Base-by-base conservation (phyloP, 2,113 vertebrate species). In the Ranitomeya imitator region DNA sequence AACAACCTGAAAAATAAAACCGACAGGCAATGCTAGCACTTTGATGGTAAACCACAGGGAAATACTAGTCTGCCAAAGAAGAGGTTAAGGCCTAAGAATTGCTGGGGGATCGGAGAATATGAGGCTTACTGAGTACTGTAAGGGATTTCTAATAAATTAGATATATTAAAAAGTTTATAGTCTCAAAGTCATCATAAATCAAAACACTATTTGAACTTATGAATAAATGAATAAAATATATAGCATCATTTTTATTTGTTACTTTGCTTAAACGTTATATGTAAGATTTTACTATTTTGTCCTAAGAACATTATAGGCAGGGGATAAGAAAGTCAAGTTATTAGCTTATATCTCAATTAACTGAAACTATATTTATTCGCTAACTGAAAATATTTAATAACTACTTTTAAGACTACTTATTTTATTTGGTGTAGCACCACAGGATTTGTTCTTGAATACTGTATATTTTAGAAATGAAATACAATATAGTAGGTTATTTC, bases 11-110 rank as follows among this genome's bases (percentile, higher is more conserved):
- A 76, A 76, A 76, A 21, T 76, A 76, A 76, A 76, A 76, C 73
- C 73, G 52, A 76, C 23, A 76, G 73, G 45, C 73, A 76, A 21
- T 21, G 52, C 73, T 76, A 76, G 73, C 45, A 76, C 73, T 76
- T 76, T 76, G 73, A 76, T 76, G 73, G 73, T 76, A 76, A 76
- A 76, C 73, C 73, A 76, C 73, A 76, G 16, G 45, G 73, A 76
- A 76, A 76, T 52, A 52, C 37, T 76, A 76, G 73, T 52, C 73
- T 76, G 73, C 73, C 73, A 76, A 76, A 76, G 73, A 19, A 10
- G 37, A 76, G 73, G 73, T 76, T 76, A 51, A 76, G 73, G 73
- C 19, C 73, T 76, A 21, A 19, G 18, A 76, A 76, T 76, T 76
- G 73, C 73, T 74, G 7, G 37, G 71, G 71, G 71, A 31, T 76